Evolutionary conservation across 1,140 invertebrate genomes (phyloP), one percentile per base, ranked within the genome.

Genomic region (Drosophila quadrilineata): DNA sequence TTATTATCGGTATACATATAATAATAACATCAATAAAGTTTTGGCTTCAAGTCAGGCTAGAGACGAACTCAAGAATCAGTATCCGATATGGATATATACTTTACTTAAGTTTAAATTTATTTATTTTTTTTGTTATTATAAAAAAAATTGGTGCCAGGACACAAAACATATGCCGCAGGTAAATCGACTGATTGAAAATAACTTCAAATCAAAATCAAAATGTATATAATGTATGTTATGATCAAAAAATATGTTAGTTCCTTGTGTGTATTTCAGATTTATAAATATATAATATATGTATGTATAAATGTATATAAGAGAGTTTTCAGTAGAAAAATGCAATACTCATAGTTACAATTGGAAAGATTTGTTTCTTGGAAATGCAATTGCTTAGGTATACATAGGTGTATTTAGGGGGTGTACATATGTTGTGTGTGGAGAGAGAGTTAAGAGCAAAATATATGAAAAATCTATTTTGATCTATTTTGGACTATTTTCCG

Each of bases 1-100:
- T 28, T 29, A 28, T 43, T 46, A 50, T 58, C 36, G 46, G 28
- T 46, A 57, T 69, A 72, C 50, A 62, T 62, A 40, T 46, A 73
- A 46, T 58, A 73, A 71, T 62, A 82, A 84, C 69, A 73, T 82
- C 69, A 41, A 77, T 84, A 40, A 84, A 84, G n/a, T 77, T 82
- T 82, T 82, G 77, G 77, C 79, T 84, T 84, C 73, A 46, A 68
- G 82, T 72, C 63, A 70, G 66, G 46, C 64, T 22, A 41, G 17
- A 45, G 14, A 14, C 41, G 40, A 45, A 73, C 53, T 65, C 65
- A 45, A 35, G 40, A 24, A 59, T 67, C 56, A 31, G 29, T 60
- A 29, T 69, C 67, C 5, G 24, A 9, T 41, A 29, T 57, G 35
- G 54, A 43, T 52, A 43, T 65, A 53, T 63, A 35, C 9, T 29